phyloP scores from a whole-genome alignment of 2,797 vertebrate genomes.

The Danio jaintianensis region DNA sequence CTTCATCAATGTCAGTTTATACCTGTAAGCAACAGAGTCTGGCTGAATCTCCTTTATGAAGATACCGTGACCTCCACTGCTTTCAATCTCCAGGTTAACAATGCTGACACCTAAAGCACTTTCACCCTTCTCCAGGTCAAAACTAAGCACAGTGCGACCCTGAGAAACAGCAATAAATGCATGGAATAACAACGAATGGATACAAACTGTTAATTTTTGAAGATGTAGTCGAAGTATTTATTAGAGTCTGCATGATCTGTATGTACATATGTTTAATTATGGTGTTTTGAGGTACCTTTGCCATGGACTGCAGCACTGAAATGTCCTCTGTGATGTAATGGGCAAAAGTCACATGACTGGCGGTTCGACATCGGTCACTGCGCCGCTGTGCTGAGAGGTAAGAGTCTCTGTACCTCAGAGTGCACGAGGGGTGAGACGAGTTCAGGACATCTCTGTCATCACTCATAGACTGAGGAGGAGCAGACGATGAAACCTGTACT shows the following conservation, averaged over 20 bases:
- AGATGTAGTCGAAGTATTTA: not conserved
- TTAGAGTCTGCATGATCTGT: not conserved
- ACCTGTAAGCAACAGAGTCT: conserved; percentile 82
- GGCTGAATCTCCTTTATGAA: conserved; percentile 86
- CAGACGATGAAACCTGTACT: conserved; percentile 18
- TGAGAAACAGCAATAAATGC: conserved; percentile 57
- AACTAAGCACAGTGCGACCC: conserved; percentile 81
- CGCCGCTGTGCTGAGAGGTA: conserved; percentile 86
- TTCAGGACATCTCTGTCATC: conserved; percentile 61
- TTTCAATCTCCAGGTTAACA: conserved; percentile 80
- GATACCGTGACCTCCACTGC: conserved; percentile 82
- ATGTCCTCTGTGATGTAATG: conserved; percentile 63
- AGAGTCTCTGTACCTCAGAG: conserved; percentile 82
- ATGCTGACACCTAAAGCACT: conserved; percentile 83
- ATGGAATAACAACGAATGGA: not conserved
- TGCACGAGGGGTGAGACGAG: conserved; percentile 53
- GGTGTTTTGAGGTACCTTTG: conserved; percentile 65
- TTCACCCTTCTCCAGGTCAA: conserved; percentile 79
- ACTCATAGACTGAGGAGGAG: conserved; percentile 70
- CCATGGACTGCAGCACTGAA: conserved; percentile 81
- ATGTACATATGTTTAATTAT: not conserved
- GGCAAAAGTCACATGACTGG: conserved; percentile 23
- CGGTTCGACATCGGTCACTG: conserved; percentile 66
- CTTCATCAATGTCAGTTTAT: conserved; percentile 49
- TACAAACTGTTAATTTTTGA: not conserved